Evolutionary conservation across 1,140 invertebrate genomes (phyloP).

Genomic region (Drosophila mauritiana): DNA sequence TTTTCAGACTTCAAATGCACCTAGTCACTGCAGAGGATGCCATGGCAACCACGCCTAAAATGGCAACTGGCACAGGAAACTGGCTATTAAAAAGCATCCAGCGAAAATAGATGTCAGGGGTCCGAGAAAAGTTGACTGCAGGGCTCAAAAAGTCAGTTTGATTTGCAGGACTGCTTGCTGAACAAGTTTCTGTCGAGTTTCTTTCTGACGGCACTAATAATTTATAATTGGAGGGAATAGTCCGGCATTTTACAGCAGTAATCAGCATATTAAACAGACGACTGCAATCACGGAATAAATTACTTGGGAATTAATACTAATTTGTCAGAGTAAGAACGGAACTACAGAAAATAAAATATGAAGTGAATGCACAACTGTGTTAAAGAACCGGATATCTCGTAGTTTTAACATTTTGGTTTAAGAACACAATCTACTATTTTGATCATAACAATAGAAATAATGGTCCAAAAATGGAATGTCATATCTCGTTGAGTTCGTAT

Average conservation of each 20-base stretch:
- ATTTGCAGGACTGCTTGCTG: background rate
- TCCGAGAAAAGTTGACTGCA: background rate
- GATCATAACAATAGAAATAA: no score
- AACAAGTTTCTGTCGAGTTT: background rate
- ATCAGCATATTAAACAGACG: background rate
- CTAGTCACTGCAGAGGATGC: background rate
- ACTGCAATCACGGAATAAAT: background rate
- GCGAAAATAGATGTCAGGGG: background rate
- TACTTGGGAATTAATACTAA: background rate
- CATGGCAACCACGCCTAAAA: slow-evolving; percentile 1
- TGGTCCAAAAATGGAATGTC: no score
- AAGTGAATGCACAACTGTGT: no score
- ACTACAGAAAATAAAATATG: no score
- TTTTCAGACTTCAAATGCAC: background rate
- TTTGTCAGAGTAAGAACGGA: no score
- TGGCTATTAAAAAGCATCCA: background rate
- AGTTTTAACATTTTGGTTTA: no score
- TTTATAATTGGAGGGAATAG: background rate
- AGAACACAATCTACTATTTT: no score
- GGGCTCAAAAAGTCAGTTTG: background rate
- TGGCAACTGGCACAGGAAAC: background rate
- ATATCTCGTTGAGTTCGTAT: no score
- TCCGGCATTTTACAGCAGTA: background rate
- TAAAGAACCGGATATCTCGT: no score
- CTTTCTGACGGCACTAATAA: background rate